Evolutionary conservation across 2,113 vertebrate species (phyloP).

Genomic region (Lathamus discolor): DNA sequence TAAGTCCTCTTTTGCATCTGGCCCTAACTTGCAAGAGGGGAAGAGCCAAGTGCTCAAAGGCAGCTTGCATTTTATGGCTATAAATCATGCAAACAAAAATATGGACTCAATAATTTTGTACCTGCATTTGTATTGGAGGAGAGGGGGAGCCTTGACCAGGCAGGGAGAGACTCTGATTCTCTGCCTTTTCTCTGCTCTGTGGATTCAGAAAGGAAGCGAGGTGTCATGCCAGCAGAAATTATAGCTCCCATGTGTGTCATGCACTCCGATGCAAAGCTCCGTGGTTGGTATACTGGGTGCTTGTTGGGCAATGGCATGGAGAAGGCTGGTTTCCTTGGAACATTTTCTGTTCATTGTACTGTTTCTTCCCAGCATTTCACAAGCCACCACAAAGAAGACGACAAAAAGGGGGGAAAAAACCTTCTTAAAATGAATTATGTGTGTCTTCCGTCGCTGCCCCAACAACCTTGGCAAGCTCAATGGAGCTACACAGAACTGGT

Average conservation of each 20-base stretch:
- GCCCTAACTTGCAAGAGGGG: slow-evolving; percentile 53
- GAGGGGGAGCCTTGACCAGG: not conserved
- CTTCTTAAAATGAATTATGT: slow-evolving; percentile 28
- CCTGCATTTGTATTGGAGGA: not conserved
- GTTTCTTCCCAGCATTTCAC: slow-evolving; percentile 19
- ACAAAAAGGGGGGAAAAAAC: not conserved
- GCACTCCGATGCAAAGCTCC: not conserved
- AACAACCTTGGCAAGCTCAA: not conserved
- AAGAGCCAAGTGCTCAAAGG: slow-evolving; percentile 59
- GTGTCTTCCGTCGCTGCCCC: not conserved
- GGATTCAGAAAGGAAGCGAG: not conserved
- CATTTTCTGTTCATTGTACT: slow-evolving; percentile 16
- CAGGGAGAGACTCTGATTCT: not conserved
- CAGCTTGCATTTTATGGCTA: slow-evolving; percentile 38
- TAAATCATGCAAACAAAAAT: not conserved
- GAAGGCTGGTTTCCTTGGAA: slow-evolving; percentile 36
- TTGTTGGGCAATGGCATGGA: slow-evolving; percentile 10
- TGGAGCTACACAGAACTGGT: slow-evolving; percentile 29
- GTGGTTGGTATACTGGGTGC: not conserved
- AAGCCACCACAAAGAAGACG: slow-evolving; percentile 21
- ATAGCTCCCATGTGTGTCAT: not conserved
- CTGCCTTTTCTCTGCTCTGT: not conserved
- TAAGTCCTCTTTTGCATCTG: slow-evolving; percentile 49
- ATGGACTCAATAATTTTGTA: not conserved
- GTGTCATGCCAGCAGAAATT: not conserved